Base-by-base conservation (phyloP, 2,113 vertebrate genomes). In the Campylomormyrus tamandua region DNA sequence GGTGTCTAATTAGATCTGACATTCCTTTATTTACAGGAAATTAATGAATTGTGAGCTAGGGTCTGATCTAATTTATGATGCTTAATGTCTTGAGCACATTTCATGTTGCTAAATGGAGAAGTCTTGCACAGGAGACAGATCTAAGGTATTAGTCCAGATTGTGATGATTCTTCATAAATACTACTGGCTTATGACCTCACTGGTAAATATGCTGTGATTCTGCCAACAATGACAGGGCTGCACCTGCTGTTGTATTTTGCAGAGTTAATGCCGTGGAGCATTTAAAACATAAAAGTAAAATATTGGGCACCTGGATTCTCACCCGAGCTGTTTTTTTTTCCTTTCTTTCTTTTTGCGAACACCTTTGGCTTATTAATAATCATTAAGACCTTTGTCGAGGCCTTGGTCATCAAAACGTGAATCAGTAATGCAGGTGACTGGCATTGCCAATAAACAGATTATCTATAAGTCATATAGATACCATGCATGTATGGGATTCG, bases 151-250 rank as follows among this genome's bases (percentile, higher is more conserved):
- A 92, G 89, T 89, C 87, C 88, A 89, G 90, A 92, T 90, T 90
- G 88, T 90, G 90, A 84, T 80, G n/a, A 74, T 42, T 74, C 89
- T 89, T 91, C 89, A 66, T 90, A 87, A 91, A 91, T 88, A 89
- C 89, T 87, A 88, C 83, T 11, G 24, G 46, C 8, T 91, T 89
- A 74, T 90, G 83, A 83, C 87, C 66, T 90, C 83, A 88, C 89
- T 90, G 92, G 89, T 90, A 92, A 91, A 87, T 90, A 90, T 89
- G 77, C 70, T 90, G 88, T 89, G 77, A 53, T 80, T 62, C 45
- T 15, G 83, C 88, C 77, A 92, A 90, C 89, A 85, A 90, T 88
- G 87, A 92, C 53, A 24, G 9, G 17, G 21, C 45, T 49, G 42
- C 10, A 62, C 39, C 52, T 89, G 45, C 52, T 89, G 27, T 24